These are phyloP conservation scores for Tachyglossus aculeatus DNA, from an alignment of 2,797 vertebrate genomes.

Conservation along the genomic window DNA sequence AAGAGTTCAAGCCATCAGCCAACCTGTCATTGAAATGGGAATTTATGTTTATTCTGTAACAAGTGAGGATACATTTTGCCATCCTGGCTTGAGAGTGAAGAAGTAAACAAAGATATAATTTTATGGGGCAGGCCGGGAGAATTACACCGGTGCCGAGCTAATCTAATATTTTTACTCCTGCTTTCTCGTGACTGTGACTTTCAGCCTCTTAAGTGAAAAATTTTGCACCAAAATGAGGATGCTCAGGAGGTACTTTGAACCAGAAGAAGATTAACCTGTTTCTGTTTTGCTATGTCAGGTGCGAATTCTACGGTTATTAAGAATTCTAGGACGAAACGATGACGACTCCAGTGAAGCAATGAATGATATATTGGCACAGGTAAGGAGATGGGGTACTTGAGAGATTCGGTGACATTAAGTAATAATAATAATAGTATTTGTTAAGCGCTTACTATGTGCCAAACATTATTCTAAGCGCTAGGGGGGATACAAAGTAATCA, in stretches of 20 bases:
- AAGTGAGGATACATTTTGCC: not conserved
- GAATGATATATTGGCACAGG: constrained; percentile 99
- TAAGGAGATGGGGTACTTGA: constrained; percentile 63
- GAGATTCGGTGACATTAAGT: not conserved
- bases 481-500: too few species aligned
- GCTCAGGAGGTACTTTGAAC: not conserved
- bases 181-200: too few species aligned
- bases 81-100: not conserved
- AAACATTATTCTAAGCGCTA: too few species aligned
- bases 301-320: constrained; percentile 96
- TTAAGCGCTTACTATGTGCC: too few species aligned
- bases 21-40: not conserved
- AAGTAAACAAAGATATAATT: not conserved
- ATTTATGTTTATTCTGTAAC: too few species aligned
- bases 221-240: constrained; percentile 5
- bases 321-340: constrained; percentile 96
- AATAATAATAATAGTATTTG: too few species aligned
- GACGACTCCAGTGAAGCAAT: constrained; percentile 99
- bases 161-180: too few species aligned
- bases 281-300: constrained; percentile 78
- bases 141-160: too few species aligned
- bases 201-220: too few species aligned
- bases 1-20: too few species aligned
- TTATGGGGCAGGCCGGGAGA: not conserved
- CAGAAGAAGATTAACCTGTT: constrained; percentile 5